A percentile compares a stretch with the other conserved stretches of the same genome.
These are phyloP conservation scores for Heliconius ethilla DNA, from an alignment of 2,888 invertebrate species.

Conservation along the genomic window DNA sequence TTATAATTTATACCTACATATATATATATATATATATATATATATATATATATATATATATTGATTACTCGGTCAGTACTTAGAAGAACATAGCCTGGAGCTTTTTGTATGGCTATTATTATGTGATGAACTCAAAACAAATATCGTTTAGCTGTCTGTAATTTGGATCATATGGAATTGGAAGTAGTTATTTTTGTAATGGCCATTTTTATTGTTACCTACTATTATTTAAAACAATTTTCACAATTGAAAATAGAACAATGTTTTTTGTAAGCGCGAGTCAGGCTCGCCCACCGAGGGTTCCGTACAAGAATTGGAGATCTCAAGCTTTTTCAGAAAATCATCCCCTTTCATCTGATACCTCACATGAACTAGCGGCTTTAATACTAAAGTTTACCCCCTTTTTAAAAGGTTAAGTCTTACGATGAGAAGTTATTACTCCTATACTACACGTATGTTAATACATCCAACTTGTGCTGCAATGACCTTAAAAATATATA, in stretches of 20 bases:
- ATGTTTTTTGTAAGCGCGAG: neutral
- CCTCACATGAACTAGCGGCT: too few species aligned
- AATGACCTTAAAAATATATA: neutral
- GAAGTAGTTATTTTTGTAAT: constrained; percentile 8
- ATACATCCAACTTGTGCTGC: neutral
- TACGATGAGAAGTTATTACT: too few species aligned
- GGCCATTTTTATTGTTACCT: neutral
- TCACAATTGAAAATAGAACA: neutral
- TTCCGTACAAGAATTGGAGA: too few species aligned
- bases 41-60: neutral
- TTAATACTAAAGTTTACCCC: too few species aligned
- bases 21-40: neutral
- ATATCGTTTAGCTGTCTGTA: constrained; percentile 50
- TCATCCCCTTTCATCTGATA: too few species aligned
- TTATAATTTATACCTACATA: too few species aligned
- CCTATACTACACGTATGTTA: too few species aligned
- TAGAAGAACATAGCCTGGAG: constrained; percentile 16
- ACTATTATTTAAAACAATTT: neutral
- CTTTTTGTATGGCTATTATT: constrained; percentile 19
- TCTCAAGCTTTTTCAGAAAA: too few species aligned
- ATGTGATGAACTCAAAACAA: constrained; percentile 55
- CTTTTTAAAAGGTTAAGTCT: too few species aligned
- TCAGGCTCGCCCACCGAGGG: too few species aligned
- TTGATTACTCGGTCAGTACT: constrained; percentile 22
- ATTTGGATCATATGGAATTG: constrained; percentile 45